Evolutionary conservation across 2,113 vertebrate genomes (phyloP).

Genomic region (Glaucomys volans): DNA sequence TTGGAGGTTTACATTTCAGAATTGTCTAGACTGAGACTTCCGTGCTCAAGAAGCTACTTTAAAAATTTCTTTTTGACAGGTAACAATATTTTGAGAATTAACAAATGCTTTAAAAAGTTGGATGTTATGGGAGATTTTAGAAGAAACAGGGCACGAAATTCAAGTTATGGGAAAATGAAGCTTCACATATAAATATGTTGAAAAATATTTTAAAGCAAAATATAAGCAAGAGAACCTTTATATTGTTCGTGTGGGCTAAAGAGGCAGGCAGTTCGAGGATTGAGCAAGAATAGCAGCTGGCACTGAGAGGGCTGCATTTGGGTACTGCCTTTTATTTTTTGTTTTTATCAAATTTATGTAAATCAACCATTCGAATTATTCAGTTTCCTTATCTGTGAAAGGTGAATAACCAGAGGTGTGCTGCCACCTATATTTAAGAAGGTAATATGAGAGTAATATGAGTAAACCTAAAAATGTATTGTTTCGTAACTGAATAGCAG

Average conservation of each 20-base stretch:
- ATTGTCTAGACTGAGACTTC: not conserved
- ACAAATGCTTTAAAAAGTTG: not conserved
- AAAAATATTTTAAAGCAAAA: constrained; percentile 14
- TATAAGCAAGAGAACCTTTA: not conserved
- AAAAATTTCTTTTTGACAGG: not conserved
- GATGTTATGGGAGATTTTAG: not conserved
- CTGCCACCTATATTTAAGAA: not conserved
- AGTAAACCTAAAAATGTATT: not conserved
- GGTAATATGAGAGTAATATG: not conserved
- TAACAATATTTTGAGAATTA: constrained; percentile 20
- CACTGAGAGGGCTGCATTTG: not conserved
- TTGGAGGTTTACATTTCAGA: not conserved
- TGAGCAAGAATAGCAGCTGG: not conserved
- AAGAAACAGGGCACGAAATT: constrained; percentile 1
- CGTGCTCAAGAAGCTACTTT: not conserved
- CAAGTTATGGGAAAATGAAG: not conserved
- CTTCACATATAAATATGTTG: not conserved
- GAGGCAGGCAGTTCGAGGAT: not conserved
- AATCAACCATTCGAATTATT: not conserved
- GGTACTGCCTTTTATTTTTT: not conserved
- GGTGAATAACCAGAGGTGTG: not conserved
- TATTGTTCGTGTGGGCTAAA: not conserved
- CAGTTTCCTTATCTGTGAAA: not conserved
- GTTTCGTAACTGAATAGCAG: not conserved
- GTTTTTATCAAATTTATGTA: not conserved